Base-by-base conservation (phyloP, 2,797 vertebrate species). In the Xenops minutus region DNA sequence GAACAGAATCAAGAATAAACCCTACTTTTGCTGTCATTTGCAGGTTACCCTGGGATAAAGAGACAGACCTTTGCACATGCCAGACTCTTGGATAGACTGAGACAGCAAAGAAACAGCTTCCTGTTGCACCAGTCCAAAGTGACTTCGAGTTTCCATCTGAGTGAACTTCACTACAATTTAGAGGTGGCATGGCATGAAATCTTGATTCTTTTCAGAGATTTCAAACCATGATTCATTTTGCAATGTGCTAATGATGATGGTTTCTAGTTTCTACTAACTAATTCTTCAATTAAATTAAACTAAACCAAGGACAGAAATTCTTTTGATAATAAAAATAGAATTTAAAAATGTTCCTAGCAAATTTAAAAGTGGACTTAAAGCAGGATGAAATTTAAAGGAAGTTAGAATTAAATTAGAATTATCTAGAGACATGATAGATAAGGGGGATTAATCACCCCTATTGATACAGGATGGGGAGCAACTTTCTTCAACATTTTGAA, bases 201-300 rank as follows among this genome's bases (percentile, higher is more conserved):
- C 75, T 61, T 63, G 30, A 67, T 89, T 63, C 5, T 82, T 78
- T 69, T 76, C 32, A 39, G 36, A 24, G 44, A 69, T 82, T 93
- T 80, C 20, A 63, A 88, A 44, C 17, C 0, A 0, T 56, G 41
- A 52, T 59, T 91, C 12, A 43, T 76, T 49, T 82, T 92, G 32
- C 24, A 74, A 52, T 18, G 21, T 34, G 44, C 13, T 66, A 55
- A 64, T 26, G 18, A 61, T 64, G 5, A 46, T 30, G n/a, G 41
- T 58, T 94, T 89, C 34, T 59, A 73, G 17, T 56, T 94, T 93
- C 52, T 52, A 55, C 19, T 71, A 73, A 55, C 89, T 91, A 87
- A 66, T 62, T 88, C 49, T 58, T 77, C 71, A 78, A 82, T 89
- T 82, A 76, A 54, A 32, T 54, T 32, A 32, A 32, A 54, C 17